A percentile compares a stretch with the other conserved stretches of the same genome.
These are phyloP conservation scores for Trematocara stigmaticum DNA, from an alignment of 2,113 vertebrate species.

Conservation along the genomic window DNA sequence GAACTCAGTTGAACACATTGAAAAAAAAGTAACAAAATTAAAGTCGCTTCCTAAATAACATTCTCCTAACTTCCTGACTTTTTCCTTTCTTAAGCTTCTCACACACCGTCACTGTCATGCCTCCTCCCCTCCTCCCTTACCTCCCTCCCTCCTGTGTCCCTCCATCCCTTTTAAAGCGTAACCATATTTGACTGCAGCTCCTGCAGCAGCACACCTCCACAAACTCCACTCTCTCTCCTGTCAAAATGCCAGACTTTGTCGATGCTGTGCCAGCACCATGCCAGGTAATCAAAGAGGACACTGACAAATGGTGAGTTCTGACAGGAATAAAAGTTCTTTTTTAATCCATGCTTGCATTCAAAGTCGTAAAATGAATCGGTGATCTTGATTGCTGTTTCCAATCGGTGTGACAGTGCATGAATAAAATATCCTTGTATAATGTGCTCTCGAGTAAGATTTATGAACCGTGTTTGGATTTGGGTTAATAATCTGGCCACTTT, in stretches of 20 bases:
- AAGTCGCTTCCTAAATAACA: background rate
- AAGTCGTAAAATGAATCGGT: background rate
- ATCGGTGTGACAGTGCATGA: background rate
- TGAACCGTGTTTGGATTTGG: background rate
- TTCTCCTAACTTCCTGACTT: background rate
- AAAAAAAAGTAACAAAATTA: background rate
- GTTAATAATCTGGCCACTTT: background rate
- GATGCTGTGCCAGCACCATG: slow-evolving; percentile 53
- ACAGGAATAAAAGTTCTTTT: background rate
- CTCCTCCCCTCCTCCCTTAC: background rate
- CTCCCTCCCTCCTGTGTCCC: background rate
- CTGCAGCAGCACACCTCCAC: slow-evolving; percentile 7
- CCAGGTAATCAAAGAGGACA: slow-evolving; percentile 58
- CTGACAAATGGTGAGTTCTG: slow-evolving; percentile 64
- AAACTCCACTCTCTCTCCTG: slow-evolving; percentile 13
- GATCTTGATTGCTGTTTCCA: background rate
- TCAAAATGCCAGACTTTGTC: slow-evolving; percentile 53
- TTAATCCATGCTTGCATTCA: background rate
- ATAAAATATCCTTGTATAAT: background rate
- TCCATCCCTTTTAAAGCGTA: slow-evolving; percentile 8
- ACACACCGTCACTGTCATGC: background rate
- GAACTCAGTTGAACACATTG: background rate
- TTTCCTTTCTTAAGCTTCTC: background rate
- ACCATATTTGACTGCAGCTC: slow-evolving; percentile 30
- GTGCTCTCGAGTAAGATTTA: background rate